Evolutionary conservation across 2,888 invertebrate genomes (phyloP).

Genomic region (Drosophila hawaiiensis): DNA sequence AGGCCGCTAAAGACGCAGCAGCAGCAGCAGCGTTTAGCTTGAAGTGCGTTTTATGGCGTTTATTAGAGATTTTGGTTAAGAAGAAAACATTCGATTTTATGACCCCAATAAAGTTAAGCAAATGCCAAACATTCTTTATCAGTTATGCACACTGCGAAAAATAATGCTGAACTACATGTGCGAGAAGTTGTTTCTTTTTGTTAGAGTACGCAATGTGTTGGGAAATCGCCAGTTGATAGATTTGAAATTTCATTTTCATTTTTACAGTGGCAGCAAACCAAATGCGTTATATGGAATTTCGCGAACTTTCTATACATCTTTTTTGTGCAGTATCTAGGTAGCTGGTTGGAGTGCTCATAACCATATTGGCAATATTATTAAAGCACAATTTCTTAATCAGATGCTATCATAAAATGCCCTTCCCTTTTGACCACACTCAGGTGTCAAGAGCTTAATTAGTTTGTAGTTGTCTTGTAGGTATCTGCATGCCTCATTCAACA

Average conservation of each 20-base stretch:
- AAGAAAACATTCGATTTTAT: neutral
- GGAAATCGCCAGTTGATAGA: too few species aligned
- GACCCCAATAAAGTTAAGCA: neutral
- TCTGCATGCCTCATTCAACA: neutral
- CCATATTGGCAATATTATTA: too few species aligned
- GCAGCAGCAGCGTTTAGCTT: neutral
- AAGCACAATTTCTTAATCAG: neutral
- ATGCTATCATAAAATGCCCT: neutral
- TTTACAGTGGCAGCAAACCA: neutral
- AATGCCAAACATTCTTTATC: neutral
- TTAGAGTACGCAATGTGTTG: too few species aligned
- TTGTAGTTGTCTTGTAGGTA: neutral
- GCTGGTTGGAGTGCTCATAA: neutral
- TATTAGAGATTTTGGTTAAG: neutral
- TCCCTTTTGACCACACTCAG: neutral
- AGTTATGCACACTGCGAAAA: neutral
- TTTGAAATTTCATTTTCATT: neutral
- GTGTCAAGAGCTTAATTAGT: neutral
- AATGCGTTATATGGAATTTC: neutral
- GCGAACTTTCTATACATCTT: neutral
- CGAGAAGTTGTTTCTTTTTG: accelerated
- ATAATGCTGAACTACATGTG: too few species aligned
- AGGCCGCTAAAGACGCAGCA: conserved; percentile 2
- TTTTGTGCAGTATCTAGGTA: neutral
- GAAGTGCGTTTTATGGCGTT: neutral